Evolutionary conservation across 1,140 invertebrate genomes (phyloP).

Genomic region (Cyclina sinensis): DNA sequence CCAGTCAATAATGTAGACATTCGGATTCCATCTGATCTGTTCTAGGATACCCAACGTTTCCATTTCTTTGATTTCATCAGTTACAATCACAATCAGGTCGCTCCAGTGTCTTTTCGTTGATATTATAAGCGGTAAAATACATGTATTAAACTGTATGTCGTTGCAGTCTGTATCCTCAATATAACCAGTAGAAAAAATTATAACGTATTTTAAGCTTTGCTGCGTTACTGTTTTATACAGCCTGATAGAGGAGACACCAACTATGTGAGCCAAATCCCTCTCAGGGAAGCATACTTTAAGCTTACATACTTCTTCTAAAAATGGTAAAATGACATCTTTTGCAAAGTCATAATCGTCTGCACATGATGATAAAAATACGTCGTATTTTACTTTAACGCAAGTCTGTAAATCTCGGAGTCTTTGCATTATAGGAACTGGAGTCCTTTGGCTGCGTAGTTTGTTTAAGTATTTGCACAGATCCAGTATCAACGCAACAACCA

Average conservation of each 20-base stretch:
- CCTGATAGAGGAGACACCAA: neutral
- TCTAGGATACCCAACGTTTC: neutral
- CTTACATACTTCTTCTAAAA: neutral
- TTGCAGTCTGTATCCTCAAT: neutral
- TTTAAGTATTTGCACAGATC: neutral
- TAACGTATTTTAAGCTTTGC: neutral
- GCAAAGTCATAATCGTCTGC: neutral
- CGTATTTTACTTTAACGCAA: neutral
- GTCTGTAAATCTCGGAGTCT: neutral
- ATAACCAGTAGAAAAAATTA: neutral
- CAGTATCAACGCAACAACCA: neutral
- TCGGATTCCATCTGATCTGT: neutral
- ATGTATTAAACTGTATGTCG: neutral
- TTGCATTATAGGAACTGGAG: neutral
- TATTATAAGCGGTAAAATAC: neutral
- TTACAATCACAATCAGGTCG: neutral
- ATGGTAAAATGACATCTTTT: neutral
- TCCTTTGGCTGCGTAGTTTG: too few relatives aligned
- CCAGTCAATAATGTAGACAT: neutral
- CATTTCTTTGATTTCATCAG: neutral
- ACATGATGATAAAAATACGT: neutral
- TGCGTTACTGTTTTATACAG: neutral
- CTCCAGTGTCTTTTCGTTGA: neutral
- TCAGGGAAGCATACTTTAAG: neutral
- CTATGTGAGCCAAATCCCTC: neutral